A percentile compares a stretch with the other conserved stretches of the same genome.
Evolutionary conservation across 1,140 invertebrate genomes (phyloP).

Genomic region (Euwallacea similis): DNA sequence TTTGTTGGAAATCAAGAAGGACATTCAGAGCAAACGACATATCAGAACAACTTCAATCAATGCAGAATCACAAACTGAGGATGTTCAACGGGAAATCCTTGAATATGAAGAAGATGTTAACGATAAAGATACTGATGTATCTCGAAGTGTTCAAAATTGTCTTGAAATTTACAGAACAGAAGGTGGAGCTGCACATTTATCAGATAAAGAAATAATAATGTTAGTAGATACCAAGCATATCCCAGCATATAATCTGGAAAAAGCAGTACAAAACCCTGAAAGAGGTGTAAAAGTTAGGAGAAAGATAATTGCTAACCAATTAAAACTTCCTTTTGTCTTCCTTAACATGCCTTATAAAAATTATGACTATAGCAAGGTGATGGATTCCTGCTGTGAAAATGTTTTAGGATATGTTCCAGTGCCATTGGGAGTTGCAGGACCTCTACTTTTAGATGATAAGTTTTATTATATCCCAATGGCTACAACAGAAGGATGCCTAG

Average conservation of each 20-base stretch:
- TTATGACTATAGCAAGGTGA: conserved; percentile 83
- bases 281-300: conserved; percentile 82
- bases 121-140: conserved; percentile 46
- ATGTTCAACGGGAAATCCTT: conserved; percentile 22
- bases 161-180: conserved; percentile 72
- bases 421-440: conserved; percentile 89
- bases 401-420: conserved; percentile 96
- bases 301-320: conserved; percentile 59
- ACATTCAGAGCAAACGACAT: conserved; percentile 22
- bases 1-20: conserved; percentile 20
- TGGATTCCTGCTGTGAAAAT: conserved; percentile 97
- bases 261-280: conserved; percentile 73
- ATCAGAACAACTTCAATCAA: conserved; percentile 35
- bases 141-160: conserved; percentile 74
- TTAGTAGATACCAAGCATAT: conserved; percentile 79
- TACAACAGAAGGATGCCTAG: conserved; percentile 95
- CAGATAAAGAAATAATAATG: conserved; percentile 79
- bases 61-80: conserved; percentile 42
- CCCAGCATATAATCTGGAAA: conserved; percentile 82
- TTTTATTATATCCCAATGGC: conserved; percentile 92
- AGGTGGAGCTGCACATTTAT: conserved; percentile 66
- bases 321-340: conserved; percentile 55
- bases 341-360: conserved; percentile 76
- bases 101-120: conserved; percentile 22
- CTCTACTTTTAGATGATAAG: conserved; percentile 82